Evolutionary conservation across 92 coral and sea anemone genomes (phyloP), one percentile per base, ranked within the genome.

Genomic region (Zoanthus gigantus): DNA sequence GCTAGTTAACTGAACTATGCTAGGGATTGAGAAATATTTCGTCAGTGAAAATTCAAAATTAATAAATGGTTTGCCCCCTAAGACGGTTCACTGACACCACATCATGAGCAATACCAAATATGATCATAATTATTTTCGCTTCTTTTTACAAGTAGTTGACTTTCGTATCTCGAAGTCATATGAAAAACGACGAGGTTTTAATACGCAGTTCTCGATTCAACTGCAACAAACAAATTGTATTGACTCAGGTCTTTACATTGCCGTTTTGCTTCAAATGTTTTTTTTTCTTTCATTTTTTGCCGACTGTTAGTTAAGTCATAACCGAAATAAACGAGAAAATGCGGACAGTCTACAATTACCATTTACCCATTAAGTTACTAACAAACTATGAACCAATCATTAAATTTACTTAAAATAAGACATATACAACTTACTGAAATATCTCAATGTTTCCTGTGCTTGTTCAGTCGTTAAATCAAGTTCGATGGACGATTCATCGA

Each of bases 391-490:
- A 16, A 65, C 57, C 65, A 34, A 81, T 44, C 71, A 16, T 56
- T 66, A 46, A 80, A 45, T 7, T 28, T 45, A 81, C 28, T 48
- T 47, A 63, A 63, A 63, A 63, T n/a, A 4, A 16, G 6, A 67
- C 23, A 28, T 45, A 37, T 79, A 46, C 69, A 84, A 97, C 99
- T 97, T 91, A 97, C 99, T 94, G 86, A 97, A 97, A 90, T 97
- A 97, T 87, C 92, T 93, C 76, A 97, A 86, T 8, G 99, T 97
- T 90, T 97, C 99, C 72, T 89, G 95, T 10, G 98, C 98, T 84
- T 97, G 99, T 83, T 97, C 99, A 15, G 96, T 88, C 14, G 99
- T 97, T 31, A 97, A 90, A 93, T 97, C 99, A 50, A 97, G 95
- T 1, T 93, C 98, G 61, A 87, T 76, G 72, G 77, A 66, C n/a